Base-by-base conservation (phyloP, 2,113 vertebrate genomes). In the Python bivittatus region DNA sequence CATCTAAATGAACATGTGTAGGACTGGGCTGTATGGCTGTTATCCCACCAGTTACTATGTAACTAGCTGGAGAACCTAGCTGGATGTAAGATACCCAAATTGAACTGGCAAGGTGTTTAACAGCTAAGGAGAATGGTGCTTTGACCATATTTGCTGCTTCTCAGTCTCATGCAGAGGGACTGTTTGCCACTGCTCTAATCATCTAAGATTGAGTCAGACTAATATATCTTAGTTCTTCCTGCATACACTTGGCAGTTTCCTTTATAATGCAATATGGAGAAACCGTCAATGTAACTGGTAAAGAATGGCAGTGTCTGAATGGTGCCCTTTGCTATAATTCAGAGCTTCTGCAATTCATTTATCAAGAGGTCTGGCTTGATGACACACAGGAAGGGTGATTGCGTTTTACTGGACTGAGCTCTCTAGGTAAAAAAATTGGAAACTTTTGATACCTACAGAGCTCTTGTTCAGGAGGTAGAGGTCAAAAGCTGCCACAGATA, bases 191-290 rank as follows among this genome's bases (percentile, higher is more conserved):
- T 91, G 88, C 94, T 87, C 38, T 93, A 85, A 96, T 97, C 96
- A 98, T 97, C 97, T 96, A 97, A 96, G 93, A 94, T 94, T 96
- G 96, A 90, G 94, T 92, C 87, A 93, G 53, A 91, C 94, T 95
- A 95, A 96, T 97, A 97, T 95, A 96, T 97, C 98, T 97, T 95
- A 86, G 95, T 96, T 96, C 96, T 96, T 97, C 95, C 96, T 94
- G 93, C 27, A 8, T 95, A 95, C 89, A 89, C 92, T 95, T 95
- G 96, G 96, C 96, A 96, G 95, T 96, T 97, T 96, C 96, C 92
- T 96, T 95, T 95, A 94, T 95, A 92, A 96, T 94, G 94, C 93
- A 84, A 93, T 95, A 95, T 95, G 86, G 90, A 84, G 94, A 97
- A 97, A 94, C 95, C 92, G 94, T 95, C 94, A 91, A 92, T 95